Conservation (phyloP, 2,888 invertebrate species). For the Bombylius major region DNA sequence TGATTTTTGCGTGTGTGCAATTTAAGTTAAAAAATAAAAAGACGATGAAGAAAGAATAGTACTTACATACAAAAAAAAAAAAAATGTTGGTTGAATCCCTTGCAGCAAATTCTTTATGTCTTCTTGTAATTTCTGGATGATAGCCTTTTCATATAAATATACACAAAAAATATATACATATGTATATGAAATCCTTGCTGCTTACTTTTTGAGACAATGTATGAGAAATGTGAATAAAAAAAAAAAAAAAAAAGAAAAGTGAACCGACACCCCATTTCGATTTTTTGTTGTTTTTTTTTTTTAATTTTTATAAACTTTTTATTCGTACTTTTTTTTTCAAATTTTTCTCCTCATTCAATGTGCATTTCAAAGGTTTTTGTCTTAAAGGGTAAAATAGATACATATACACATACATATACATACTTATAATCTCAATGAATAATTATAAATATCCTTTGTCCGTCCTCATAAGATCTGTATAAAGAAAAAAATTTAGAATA, state of each 20-base stretch:
- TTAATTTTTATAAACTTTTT: not conserved
- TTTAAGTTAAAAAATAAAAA: not conserved
- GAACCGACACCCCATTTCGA: not conserved
- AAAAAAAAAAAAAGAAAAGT: not conserved
- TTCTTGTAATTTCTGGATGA: not conserved
- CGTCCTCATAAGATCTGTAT: not conserved
- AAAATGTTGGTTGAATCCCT: not conserved
- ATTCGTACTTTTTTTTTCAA: no score
- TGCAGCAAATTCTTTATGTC: not conserved
- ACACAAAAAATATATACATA: no score
- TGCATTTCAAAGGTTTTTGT: not conserved
- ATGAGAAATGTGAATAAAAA: not conserved
- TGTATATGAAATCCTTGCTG: not conserved
- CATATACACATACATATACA: no score
- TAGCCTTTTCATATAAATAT: no score
- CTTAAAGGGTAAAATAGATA: not conserved
- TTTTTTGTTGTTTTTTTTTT: not conserved
- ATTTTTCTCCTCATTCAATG: not conserved
- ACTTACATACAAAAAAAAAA: not conserved
- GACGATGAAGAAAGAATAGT: not conserved
- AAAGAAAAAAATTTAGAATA: no score
- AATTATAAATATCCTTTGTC: not conserved
- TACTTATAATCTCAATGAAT: not conserved
- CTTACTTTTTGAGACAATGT: not conserved
- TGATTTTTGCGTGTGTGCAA: not conserved